Evolutionary conservation across 2,888 invertebrate species (phyloP).

Genomic region (Darwinula stevensoni): DNA sequence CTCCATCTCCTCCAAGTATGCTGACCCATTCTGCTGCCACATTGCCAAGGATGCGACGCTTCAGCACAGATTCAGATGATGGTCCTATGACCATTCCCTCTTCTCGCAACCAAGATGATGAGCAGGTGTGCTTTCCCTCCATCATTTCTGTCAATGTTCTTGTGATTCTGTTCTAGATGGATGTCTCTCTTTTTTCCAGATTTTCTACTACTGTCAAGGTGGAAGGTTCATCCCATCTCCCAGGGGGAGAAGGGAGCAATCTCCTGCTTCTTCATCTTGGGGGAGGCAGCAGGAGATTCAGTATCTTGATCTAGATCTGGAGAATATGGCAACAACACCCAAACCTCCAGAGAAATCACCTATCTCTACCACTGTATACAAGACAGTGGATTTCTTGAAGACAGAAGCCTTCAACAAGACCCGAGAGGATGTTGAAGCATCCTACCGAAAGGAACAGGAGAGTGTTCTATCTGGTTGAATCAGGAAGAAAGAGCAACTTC

Average conservation of each 20-base stretch:
- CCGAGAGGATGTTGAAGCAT: slow-evolving; percentile 37
- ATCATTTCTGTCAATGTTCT: too few relatives aligned
- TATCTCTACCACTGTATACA: slow-evolving; percentile 33
- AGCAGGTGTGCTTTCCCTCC: too few relatives aligned
- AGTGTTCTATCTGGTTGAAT: too few relatives aligned
- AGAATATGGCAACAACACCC: slow-evolving; percentile 19
- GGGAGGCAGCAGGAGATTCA: slow-evolving; percentile 30
- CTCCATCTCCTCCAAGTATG: too few relatives aligned
- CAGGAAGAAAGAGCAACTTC: too few relatives aligned
- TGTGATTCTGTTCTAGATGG: too few relatives aligned
- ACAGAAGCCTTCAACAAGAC: slow-evolving; percentile 74
- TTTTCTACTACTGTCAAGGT: slow-evolving; percentile 15
- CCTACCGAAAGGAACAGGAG: too few relatives aligned
- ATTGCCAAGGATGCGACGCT: slow-evolving; percentile 8
- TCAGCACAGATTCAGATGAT: slow-evolving; percentile 7
- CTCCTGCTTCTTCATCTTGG: too few relatives aligned
- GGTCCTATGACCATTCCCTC: slow-evolving; percentile 5
- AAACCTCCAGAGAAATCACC: not conserved
- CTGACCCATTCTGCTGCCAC: too few relatives aligned
- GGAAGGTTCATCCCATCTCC: slow-evolving; percentile 4
- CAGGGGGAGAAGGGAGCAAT: too few relatives aligned
- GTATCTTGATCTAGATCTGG: slow-evolving; percentile 59
- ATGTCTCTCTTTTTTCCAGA: slow-evolving; percentile 13
- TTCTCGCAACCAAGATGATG: slow-evolving; percentile 6
- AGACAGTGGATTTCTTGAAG: slow-evolving; percentile 75